Conservation (phyloP, 2,888 invertebrate genomes). For the Eucriotettix oculatus region DNA sequence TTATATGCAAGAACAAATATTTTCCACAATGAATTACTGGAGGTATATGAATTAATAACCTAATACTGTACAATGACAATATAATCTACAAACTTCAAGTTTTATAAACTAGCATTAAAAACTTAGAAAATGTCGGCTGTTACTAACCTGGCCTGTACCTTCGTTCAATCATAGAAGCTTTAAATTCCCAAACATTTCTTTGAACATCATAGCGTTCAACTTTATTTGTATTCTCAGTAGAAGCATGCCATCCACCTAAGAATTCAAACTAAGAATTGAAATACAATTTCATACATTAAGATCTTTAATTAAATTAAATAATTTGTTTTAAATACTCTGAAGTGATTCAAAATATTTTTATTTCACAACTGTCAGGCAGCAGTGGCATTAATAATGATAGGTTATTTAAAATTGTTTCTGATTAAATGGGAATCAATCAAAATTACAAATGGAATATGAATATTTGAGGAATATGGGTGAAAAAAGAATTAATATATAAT, state of each 20-base stretch:
- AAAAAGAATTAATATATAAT: too few relatives aligned
- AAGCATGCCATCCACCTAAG: constrained; percentile 31
- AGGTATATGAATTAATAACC: neutral
- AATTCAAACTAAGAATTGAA: neutral
- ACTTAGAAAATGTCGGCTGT: neutral
- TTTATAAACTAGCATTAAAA: too few relatives aligned
- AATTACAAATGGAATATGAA: too few relatives aligned
- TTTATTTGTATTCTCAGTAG: constrained; percentile 31
- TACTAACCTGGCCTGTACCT: constrained; percentile 26
- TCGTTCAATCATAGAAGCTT: constrained; percentile 27
- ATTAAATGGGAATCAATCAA: too few relatives aligned
- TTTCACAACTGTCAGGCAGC: too few relatives aligned
- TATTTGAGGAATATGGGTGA: too few relatives aligned
- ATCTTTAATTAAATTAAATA: neutral
- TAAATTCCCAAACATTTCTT: constrained; percentile 26
- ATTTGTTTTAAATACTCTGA: neutral
- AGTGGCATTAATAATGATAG: too few relatives aligned
- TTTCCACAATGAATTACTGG: neutral
- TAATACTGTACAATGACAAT: neutral
- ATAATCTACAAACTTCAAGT: neutral
- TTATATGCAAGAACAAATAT: too few relatives aligned
- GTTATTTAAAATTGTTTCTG: too few relatives aligned
- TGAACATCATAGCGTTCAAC: constrained; percentile 28
- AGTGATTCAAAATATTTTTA: neutral
- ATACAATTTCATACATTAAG: neutral